Conservation (phyloP, 2,113 vertebrate genomes). For the Myotis lucifugus region DNA sequence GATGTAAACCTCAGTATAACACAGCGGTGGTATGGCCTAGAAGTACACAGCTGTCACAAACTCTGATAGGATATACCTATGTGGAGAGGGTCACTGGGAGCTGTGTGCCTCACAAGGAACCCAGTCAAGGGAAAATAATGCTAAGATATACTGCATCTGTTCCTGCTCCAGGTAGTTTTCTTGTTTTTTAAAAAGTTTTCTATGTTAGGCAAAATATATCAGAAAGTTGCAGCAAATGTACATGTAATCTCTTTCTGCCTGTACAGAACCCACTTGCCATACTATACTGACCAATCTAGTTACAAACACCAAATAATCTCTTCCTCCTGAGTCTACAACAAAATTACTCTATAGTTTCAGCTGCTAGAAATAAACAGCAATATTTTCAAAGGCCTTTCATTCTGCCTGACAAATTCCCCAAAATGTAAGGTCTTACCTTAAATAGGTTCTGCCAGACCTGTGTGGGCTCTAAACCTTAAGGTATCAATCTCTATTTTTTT, state of each 20-base stretch:
- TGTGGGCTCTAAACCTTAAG: not conserved
- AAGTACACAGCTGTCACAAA: not conserved
- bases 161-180: not conserved
- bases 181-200: slow-evolving; percentile 1
- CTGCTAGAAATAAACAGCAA: slow-evolving; percentile 31
- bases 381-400: slow-evolving; percentile 23
- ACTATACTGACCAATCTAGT: not conserved
- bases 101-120: not conserved
- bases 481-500: not conserved
- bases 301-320: not conserved
- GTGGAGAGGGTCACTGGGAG: not conserved
- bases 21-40: not conserved
- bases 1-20: not conserved
- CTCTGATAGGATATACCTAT: not conserved
- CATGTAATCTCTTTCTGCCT: not conserved
- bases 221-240: not conserved
- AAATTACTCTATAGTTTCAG: not conserved
- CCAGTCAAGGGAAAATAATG: not conserved
- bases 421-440: slow-evolving; percentile 3
- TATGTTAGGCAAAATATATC: slow-evolving; percentile 15
- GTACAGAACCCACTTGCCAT: not conserved
- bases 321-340: not conserved
- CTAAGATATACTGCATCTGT: not conserved
- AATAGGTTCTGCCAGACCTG: not conserved
- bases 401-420: not conserved